Evolutionary conservation across 2,797 vertebrate genomes (phyloP).

Genomic region (Erethizon dorsatum): DNA sequence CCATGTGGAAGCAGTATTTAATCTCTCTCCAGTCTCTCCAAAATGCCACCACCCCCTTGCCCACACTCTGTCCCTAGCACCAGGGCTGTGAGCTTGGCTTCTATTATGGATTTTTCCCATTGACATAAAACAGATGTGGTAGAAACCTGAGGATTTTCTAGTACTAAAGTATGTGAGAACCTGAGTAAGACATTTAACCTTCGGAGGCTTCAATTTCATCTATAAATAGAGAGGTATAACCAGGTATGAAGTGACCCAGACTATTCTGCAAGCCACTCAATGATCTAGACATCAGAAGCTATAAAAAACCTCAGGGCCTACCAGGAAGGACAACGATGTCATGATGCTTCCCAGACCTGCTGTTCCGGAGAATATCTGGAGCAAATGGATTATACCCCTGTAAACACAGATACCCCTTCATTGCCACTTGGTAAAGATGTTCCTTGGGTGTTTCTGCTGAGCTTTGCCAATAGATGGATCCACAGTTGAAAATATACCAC

Average conservation of each 20-base stretch:
- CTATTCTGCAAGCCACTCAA: not conserved
- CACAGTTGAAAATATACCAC: not conserved
- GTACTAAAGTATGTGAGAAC: not conserved
- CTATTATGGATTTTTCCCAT: not conserved
- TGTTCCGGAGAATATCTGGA: not conserved
- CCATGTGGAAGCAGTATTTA: not conserved
- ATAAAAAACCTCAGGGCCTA: slow-evolving; percentile 28
- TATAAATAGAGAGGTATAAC: not conserved
- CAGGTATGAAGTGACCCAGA: not conserved
- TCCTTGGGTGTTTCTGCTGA: too few species aligned
- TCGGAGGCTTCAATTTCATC: not conserved
- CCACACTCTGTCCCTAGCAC: too few species aligned
- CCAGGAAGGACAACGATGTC: not conserved
- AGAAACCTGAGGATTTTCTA: not conserved
- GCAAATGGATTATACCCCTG: not conserved
- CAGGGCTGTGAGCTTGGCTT: not conserved
- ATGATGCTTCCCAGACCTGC: slow-evolving; percentile 40
- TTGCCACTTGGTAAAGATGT: not conserved
- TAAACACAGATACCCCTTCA: slow-evolving; percentile 16
- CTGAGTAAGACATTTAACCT: not conserved
- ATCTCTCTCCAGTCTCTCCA: not conserved
- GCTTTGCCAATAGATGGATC: not conserved
- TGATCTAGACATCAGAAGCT: not conserved
- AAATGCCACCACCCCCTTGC: not conserved
- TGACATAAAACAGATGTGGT: not conserved